Evolutionary conservation across 2,888 invertebrate species (phyloP).

Genomic region (Deilephila porcellus): DNA sequence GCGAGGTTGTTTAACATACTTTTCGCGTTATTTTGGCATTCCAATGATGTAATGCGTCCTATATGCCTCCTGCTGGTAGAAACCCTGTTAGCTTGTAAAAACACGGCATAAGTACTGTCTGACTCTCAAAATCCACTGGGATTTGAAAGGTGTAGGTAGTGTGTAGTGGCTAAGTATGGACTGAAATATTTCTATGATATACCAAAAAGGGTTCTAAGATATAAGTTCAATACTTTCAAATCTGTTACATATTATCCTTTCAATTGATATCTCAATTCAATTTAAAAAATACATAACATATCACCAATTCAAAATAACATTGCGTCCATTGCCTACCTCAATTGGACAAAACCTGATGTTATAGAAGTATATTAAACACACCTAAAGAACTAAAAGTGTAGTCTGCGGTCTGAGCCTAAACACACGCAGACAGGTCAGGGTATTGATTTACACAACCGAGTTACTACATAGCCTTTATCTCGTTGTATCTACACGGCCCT

Average conservation of each 20-base stretch:
- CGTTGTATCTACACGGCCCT: conserved; percentile 1
- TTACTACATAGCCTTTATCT: conserved; percentile 8
- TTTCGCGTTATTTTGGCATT: not conserved
- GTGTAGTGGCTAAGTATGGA: too few species aligned
- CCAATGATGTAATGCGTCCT: not conserved
- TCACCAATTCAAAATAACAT: not conserved
- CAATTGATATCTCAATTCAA: too few species aligned
- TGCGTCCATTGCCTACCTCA: not conserved
- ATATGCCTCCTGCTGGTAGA: too few species aligned
- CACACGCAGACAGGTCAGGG: conserved; percentile 13
- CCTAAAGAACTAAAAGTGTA: conserved; percentile 18
- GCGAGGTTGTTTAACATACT: not conserved
- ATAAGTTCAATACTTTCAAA: too few species aligned
- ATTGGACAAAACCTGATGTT: not conserved
- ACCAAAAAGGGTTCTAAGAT: too few species aligned
- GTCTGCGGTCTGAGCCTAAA: conserved; percentile 12
- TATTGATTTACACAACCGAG: not conserved
- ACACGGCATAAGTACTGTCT: too few species aligned
- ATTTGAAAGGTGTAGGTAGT: too few species aligned
- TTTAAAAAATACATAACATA: too few species aligned
- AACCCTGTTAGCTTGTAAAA: too few species aligned
- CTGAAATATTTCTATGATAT: too few species aligned
- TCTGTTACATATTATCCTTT: too few species aligned
- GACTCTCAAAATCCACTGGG: too few species aligned
- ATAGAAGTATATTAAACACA: not conserved